These are phyloP conservation scores for Mergus octosetaceus DNA, from an alignment of 2,797 vertebrate species.

Conservation along the genomic window DNA sequence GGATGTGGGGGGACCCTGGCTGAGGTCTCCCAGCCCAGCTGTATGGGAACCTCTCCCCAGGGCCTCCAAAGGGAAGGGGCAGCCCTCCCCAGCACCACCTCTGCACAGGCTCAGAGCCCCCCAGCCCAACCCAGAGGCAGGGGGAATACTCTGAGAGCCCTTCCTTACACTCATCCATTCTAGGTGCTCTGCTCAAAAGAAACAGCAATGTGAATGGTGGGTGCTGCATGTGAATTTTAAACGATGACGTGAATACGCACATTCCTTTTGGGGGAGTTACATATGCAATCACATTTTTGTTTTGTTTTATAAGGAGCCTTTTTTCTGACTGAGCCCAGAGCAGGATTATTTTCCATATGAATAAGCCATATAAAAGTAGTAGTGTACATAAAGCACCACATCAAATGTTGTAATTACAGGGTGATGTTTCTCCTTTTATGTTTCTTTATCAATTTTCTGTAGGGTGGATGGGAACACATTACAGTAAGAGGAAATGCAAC, in stretches of 20 bases:
- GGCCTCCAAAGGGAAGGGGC: neutral
- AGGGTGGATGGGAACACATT: conserved; percentile 98
- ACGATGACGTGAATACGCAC: neutral
- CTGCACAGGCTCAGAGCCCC: neutral
- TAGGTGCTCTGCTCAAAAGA: neutral
- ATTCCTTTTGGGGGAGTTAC: neutral
- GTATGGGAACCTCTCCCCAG: neutral
- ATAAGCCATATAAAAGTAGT: neutral
- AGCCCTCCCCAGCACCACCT: no score
- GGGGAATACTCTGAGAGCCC: neutral
- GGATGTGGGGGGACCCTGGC: neutral
- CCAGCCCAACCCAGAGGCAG: neutral
- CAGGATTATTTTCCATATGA: neutral
- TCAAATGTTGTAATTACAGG: neutral
- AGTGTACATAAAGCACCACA: neutral
- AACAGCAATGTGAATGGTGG: neutral
- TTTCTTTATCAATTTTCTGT: neutral
- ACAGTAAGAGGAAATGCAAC: conserved; percentile 88
- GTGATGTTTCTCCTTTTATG: neutral
- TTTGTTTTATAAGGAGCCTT: neutral
- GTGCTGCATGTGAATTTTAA: neutral
- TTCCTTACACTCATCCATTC: neutral
- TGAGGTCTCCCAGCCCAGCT: neutral
- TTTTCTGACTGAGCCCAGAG: neutral
- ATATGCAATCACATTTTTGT: neutral